phyloP scores from a whole-genome alignment of 2,888 invertebrate species.

The Euzetes globulus region DNA sequence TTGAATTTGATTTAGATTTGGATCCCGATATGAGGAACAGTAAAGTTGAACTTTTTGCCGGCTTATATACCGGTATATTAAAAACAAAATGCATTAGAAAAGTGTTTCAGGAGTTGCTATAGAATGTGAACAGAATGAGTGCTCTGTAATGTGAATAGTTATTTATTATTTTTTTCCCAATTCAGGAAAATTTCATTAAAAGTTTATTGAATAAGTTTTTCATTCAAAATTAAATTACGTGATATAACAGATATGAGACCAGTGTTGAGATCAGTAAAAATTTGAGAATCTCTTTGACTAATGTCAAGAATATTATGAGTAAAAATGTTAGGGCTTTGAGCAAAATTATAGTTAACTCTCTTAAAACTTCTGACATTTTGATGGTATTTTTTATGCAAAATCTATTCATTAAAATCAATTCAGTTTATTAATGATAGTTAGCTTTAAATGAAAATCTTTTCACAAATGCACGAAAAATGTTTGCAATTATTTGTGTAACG shows the following conservation, averaged over 20 bases:
- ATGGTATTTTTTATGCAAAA: not conserved
- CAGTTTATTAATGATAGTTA: not conserved
- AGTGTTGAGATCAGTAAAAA: too few relatives aligned
- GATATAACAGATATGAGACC: too few relatives aligned
- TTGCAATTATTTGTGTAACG: conserved; percentile 7
- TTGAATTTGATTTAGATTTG: too few relatives aligned
- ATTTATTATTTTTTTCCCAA: conserved; percentile 28
- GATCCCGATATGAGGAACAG: too few relatives aligned
- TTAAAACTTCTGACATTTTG: not conserved
- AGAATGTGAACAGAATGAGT: too few relatives aligned
- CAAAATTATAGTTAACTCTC: not conserved
- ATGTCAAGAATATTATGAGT: not conserved
- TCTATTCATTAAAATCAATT: not conserved
- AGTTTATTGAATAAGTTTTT: too few relatives aligned
- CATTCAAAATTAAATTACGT: too few relatives aligned
- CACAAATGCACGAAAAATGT: not conserved
- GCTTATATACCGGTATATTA: too few relatives aligned
- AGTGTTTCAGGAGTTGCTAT: not conserved
- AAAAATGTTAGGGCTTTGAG: not conserved
- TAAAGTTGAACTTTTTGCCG: too few relatives aligned
- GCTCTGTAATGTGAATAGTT: not conserved
- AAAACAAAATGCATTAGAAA: not conserved
- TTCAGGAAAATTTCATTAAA: conserved; percentile 4
- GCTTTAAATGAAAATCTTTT: not conserved
- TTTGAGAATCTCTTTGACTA: too few relatives aligned